Conservation (phyloP, 2,113 vertebrate species). For the Aphelocoma coerulescens region DNA sequence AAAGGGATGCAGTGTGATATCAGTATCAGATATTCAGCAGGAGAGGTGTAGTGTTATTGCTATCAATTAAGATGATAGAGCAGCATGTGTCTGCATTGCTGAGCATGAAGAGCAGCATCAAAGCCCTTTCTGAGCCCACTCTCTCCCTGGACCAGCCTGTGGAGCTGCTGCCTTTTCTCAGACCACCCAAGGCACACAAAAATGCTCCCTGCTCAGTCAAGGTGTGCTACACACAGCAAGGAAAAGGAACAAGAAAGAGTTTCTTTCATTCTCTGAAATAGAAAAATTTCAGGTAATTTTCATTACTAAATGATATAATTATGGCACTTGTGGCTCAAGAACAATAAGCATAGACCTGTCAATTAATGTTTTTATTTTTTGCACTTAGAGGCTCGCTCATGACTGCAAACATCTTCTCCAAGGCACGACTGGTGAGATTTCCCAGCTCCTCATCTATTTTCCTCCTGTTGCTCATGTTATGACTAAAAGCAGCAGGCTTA, state of each 20-base stretch:
- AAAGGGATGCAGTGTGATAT: not conserved
- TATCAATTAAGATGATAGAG: not conserved
- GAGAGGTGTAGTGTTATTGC: not conserved
- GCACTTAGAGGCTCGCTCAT: not conserved
- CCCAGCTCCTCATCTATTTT: conserved; percentile 47
- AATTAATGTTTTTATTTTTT: conserved; percentile 50
- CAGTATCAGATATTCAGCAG: not conserved
- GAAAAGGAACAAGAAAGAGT: not conserved
- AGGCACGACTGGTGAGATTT: conserved; percentile 63
- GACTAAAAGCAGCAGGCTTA: conserved; percentile 43
- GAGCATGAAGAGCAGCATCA: not conserved
- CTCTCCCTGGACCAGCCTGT: not conserved
- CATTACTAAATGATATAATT: not conserved
- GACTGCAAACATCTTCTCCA: conserved; percentile 47
- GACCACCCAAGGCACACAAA: accelerated
- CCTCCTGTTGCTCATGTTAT: conserved; percentile 50
- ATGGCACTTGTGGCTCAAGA: not conserved
- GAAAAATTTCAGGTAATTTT: conserved; percentile 3
- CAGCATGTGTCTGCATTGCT: not conserved
- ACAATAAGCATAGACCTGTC: conserved; percentile 36
- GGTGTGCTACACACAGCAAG: not conserved
- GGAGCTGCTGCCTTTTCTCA: not conserved
- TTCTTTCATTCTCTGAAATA: not conserved
- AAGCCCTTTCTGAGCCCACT: not conserved
- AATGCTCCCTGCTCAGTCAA: not conserved